Base-by-base conservation (phyloP, 2,888 invertebrate genomes). In the Philereme vetulata region DNA sequence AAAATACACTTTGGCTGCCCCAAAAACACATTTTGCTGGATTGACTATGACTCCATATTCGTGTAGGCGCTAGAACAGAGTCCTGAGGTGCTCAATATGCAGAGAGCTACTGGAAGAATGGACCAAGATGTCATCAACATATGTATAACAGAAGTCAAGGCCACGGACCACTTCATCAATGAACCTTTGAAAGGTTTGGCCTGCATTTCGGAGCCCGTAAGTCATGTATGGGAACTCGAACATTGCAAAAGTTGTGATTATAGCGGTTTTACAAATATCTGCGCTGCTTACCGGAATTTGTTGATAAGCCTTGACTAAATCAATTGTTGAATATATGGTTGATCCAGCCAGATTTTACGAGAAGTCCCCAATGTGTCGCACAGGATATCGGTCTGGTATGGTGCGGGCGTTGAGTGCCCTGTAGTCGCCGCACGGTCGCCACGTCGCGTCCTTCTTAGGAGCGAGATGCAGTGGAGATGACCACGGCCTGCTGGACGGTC, bases 141-240 rank as follows among this genome's bases (percentile, higher is more conserved):
- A 85, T 0, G 70, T 58, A 60, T 66, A 79, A n/a, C 62, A 62
- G 57, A 85, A 79, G 32, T 78, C 79, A 0, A 79, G 50, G 4
- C 74, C 77, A 4, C 71, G 60, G 0, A 72, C 11, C 0, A 80
- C 70, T 32, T 74, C 66, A 10, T 58, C 52, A 21, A 52, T 52
- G 9, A 82, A 83, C 0, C 80, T 0, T 85, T 84, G 46, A 84
- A 86, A 0, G 68, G 65, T 77, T 80, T 78, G 3, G 38, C 56
- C 0, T 65, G 59, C 52, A 78, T 83, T 56, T 86, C 78, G 48
- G 4, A 79, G 54, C 0, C 76, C 53, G n/a, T 45, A 56, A 1
- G 21, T 21, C 21, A 21, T 21, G 21, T 21, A 21, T 21, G 21
- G 21, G 21, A 21, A 21, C 21, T 21, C 21, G 21, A 21, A 21